phyloP scores from a whole-genome alignment of 2,797 vertebrate species.

The Smutsia temminckii region DNA sequence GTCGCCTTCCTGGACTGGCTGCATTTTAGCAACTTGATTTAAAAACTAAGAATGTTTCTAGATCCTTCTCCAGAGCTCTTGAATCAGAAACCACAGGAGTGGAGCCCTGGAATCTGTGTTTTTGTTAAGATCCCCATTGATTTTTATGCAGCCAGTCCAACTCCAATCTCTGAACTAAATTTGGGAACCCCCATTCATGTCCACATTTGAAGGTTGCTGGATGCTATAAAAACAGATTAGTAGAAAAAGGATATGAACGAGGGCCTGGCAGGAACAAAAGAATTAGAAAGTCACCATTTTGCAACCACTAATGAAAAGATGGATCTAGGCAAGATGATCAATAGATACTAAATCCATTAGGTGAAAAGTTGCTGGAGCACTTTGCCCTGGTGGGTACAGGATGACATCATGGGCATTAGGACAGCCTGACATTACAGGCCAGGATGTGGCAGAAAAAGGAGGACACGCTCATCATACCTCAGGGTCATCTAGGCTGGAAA shows the following conservation, averaged over 20 bases:
- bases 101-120: background rate
- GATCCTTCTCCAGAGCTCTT: background rate
- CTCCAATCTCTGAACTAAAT: background rate
- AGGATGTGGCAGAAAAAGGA: background rate
- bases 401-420: too few species aligned
- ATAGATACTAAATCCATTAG: background rate
- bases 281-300: background rate
- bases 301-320: background rate
- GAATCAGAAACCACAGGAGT: background rate
- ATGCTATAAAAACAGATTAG: background rate
- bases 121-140: conserved; percentile 28
- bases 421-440: background rate
- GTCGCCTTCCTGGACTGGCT: background rate
- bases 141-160: background rate
- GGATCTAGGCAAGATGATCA: background rate
- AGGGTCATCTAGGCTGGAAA: background rate
- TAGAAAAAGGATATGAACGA: background rate
- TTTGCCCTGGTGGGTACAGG: too few species aligned
- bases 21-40: background rate
- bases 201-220: background rate
- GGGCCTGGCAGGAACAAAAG: background rate
- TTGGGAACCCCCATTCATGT: background rate
- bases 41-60: conserved; percentile 10
- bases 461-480: background rate
- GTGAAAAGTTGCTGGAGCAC: background rate